Percentiles rank a stretch among this genome's conserved stretches.
phyloP scores from a whole-genome alignment of 2,113 vertebrate genomes.

The Callipepla californica region DNA sequence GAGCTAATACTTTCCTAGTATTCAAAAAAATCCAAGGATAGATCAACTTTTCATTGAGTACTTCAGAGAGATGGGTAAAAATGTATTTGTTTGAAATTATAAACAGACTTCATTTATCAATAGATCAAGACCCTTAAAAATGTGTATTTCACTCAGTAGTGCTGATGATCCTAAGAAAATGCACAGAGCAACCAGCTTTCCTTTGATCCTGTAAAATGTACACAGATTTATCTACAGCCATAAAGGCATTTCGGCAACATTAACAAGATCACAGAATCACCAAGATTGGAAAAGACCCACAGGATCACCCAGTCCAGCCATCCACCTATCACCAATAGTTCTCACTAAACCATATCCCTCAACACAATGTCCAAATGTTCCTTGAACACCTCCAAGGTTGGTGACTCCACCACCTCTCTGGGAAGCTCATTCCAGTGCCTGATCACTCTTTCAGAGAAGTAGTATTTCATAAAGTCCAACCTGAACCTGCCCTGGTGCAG shows the following conservation, averaged over 20 bases:
- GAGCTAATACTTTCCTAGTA: conserved; percentile 10
- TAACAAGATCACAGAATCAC: background rate
- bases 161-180: background rate
- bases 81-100: background rate
- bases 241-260: background rate
- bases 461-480: too few species aligned
- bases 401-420: too few species aligned
- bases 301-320: too few species aligned
- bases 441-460: too few species aligned
- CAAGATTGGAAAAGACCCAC: too few species aligned
- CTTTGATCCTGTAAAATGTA: background rate
- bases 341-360: too few species aligned
- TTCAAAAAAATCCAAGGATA: conserved; percentile 42
- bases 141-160: background rate
- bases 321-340: too few species aligned
- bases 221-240: background rate
- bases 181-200: accelerated
- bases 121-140: background rate
- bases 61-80: conserved; percentile 4
- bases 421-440: too few species aligned
- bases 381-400: too few species aligned
- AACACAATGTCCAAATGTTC: too few species aligned
- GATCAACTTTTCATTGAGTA: conserved; percentile 20
- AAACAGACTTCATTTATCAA: background rate
- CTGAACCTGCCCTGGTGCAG: too few species aligned